Conservation (phyloP, 2,888 invertebrate species). For the Metacarcinus magister region DNA sequence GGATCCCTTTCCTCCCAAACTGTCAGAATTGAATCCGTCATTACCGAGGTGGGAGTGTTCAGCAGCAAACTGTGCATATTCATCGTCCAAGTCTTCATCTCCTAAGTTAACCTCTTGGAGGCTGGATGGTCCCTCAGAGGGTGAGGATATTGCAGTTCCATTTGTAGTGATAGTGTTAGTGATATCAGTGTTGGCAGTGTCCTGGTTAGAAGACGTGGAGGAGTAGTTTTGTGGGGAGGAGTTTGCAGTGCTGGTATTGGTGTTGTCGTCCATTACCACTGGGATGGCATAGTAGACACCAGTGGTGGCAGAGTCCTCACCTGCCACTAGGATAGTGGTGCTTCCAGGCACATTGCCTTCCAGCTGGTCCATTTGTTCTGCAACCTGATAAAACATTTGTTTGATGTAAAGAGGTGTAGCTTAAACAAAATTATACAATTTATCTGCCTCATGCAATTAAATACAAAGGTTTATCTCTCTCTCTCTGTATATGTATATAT, state of each 20-base stretch:
- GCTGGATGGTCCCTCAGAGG: constrained; percentile 45
- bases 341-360: constrained; percentile 73
- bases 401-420: neutral
- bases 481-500: too few species aligned
- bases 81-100: constrained; percentile 79
- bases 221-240: constrained; percentile 38
- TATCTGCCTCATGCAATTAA: neutral
- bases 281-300: constrained; percentile 79
- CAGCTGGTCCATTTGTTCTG: constrained; percentile 82
- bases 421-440: neutral
- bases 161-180: constrained; percentile 64
- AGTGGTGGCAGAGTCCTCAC: constrained; percentile 76
- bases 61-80: constrained; percentile 81
- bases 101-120: constrained; percentile 71
- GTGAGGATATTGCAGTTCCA: constrained; percentile 64
- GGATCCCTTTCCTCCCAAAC: constrained; percentile 74
- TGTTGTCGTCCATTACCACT: constrained; percentile 71
- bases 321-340: constrained; percentile 78
- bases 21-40: constrained; percentile 64
- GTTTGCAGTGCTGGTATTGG: constrained; percentile 49
- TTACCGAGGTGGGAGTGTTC: constrained; percentile 77
- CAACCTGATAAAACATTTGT: constrained; percentile 71
- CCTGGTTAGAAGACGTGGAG: constrained; percentile 22
- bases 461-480: neutral
- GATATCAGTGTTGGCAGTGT: neutral